A percentile compares a stretch with the other conserved stretches of the same genome.
Evolutionary conservation across 2,113 vertebrate genomes (phyloP).

Genomic region (Nansenia antarctica): DNA sequence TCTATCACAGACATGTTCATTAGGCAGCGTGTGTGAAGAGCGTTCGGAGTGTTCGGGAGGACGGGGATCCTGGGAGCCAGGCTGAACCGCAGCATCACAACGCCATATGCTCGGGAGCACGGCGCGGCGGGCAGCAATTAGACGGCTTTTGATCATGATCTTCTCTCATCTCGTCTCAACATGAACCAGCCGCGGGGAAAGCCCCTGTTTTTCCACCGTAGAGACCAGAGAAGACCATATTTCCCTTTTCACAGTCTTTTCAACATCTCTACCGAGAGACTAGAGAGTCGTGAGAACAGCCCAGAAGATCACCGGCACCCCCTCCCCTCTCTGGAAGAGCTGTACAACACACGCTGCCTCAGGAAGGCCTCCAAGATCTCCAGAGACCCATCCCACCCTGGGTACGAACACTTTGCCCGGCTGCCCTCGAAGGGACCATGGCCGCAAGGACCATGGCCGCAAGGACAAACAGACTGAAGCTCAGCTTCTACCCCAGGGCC

Average conservation of each 20-base stretch:
- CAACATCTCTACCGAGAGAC: no score
- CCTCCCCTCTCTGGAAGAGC: no score
- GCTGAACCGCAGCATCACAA: conserved; percentile 56
- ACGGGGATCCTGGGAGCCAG: conserved; percentile 49
- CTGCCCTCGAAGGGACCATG: no score
- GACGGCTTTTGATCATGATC: conserved; percentile 45
- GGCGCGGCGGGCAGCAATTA: conserved; percentile 50
- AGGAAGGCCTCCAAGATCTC: no score
- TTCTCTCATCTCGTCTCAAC: conserved; percentile 7
- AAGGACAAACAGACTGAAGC: no score
- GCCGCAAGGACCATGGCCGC: no score
- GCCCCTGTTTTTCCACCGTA: neutral
- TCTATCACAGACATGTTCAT: conserved; percentile 65
- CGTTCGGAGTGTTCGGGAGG: conserved; percentile 16
- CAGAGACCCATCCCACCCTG: no score
- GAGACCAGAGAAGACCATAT: neutral
- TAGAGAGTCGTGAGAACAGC: no score
- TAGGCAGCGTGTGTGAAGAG: conserved; percentile 46
- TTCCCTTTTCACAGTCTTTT: neutral
- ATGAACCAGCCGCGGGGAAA: conserved; percentile 2
- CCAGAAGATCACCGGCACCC: no score
- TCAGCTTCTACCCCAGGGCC: no score
- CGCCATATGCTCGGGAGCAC: conserved; percentile 60
- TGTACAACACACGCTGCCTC: no score
- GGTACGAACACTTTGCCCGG: no score